phyloP scores from a whole-genome alignment of 1,140 invertebrate genomes.

The Phymastichus coffea region DNA sequence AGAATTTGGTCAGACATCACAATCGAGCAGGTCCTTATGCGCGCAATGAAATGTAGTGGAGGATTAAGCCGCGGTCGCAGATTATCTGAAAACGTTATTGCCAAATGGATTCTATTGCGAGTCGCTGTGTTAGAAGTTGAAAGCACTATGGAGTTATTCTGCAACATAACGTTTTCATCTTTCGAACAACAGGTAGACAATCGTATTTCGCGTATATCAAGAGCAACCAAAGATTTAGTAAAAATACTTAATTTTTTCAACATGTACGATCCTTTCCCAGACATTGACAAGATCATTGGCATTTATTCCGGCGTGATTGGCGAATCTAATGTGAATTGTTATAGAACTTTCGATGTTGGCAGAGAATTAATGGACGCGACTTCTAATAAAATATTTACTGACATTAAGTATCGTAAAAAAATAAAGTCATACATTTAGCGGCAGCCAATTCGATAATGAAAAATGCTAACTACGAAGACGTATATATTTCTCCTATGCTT shows the following conservation, averaged over 20 bases:
- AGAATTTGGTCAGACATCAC: no score
- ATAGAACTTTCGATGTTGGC: not conserved
- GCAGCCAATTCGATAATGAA: no score
- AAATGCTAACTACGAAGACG: no score
- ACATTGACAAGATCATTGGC: no score
- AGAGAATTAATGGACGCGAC: not conserved
- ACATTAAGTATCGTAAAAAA: not conserved
- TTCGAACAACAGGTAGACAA: constrained; percentile 30
- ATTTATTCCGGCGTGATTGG: not conserved
- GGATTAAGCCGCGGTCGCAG: constrained; percentile 40
- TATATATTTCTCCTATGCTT: no score
- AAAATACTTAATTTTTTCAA: not conserved
- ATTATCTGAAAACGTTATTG: constrained; percentile 28
- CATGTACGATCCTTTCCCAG: not conserved
- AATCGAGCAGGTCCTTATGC: no score
- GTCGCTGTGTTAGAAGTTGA: not conserved
- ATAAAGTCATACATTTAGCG: no score
- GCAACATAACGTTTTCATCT: constrained; percentile 7
- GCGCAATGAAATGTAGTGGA: no score
- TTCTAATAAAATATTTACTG: not conserved
- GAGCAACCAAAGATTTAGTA: not conserved
- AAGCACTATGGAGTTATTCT: constrained; percentile 29
- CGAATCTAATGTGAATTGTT: not conserved
- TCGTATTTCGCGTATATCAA: not conserved
- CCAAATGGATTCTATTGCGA: constrained; percentile 27